phyloP scores from a whole-genome alignment of 2,888 invertebrate genomes.

The Resseliella maxima region DNA sequence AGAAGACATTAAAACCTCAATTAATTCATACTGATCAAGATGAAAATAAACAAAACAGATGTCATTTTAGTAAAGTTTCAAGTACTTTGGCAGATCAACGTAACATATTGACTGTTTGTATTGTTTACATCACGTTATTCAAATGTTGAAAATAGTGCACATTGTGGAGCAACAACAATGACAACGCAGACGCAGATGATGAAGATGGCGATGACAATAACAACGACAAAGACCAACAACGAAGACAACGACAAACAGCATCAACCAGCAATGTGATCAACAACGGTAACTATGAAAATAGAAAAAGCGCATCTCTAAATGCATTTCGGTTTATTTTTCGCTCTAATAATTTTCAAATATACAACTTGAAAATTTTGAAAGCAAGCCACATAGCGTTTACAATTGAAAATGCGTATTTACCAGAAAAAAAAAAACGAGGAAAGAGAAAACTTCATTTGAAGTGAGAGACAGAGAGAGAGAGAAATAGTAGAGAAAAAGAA shows the following conservation, averaged over 20 bases:
- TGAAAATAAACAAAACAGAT: neutral
- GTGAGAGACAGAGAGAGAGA: too few species aligned
- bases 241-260: too few species aligned
- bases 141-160: neutral
- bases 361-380: slow-evolving; percentile 23
- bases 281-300: neutral
- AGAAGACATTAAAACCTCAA: neutral
- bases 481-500: too few species aligned
- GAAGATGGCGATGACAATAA: too few species aligned
- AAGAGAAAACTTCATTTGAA: too few species aligned
- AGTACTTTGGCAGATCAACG: neutral
- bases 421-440: neutral
- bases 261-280: too few species aligned
- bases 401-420: slow-evolving; percentile 35
- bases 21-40: neutral
- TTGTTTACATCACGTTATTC: neutral
- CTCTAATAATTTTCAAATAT: slow-evolving; percentile 45
- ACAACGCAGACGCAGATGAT: too few species aligned
- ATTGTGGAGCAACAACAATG: neutral
- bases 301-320: slow-evolving; percentile 30
- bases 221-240: too few species aligned
- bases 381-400: neutral
- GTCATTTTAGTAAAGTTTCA: neutral
- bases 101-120: neutral
- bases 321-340: slow-evolving; percentile 32